Conservation (phyloP, 2,888 invertebrate species). For the Catotricha subobsoleta region DNA sequence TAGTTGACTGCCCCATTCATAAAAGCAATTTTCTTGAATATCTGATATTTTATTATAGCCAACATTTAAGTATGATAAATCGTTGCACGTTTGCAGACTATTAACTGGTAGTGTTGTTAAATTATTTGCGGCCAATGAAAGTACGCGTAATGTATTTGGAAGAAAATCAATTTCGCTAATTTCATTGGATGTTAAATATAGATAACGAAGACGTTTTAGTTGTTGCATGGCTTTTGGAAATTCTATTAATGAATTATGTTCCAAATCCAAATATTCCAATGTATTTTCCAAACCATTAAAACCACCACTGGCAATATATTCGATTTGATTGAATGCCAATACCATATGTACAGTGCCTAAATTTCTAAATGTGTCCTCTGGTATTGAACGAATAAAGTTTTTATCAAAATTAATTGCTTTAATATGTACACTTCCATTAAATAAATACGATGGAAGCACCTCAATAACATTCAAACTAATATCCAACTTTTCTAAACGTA, state of each 20-base stretch:
- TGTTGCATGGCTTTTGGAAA: slow-evolving; percentile 52
- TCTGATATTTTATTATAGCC: slow-evolving; percentile 73
- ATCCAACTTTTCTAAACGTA: slow-evolving; percentile 64
- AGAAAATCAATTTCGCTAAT: slow-evolving; percentile 43
- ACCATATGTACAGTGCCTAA: slow-evolving; percentile 60
- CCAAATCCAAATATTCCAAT: slow-evolving; percentile 65
- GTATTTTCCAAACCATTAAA: slow-evolving; percentile 55
- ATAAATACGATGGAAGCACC: slow-evolving; percentile 42
- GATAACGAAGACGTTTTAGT: slow-evolving; percentile 52
- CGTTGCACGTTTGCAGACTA: slow-evolving; percentile 50
- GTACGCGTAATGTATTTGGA: slow-evolving; percentile 50
- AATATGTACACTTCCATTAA: slow-evolving; percentile 53
- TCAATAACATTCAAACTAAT: slow-evolving; percentile 68
- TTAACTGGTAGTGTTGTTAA: slow-evolving; percentile 52
- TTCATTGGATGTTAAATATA: slow-evolving; percentile 68
- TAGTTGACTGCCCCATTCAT: slow-evolving; percentile 58
- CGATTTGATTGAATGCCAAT: slow-evolving; percentile 58
- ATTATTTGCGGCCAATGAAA: slow-evolving; percentile 67
- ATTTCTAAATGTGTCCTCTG: slow-evolving; percentile 45
- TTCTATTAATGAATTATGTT: slow-evolving; percentile 53
- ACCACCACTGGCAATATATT: slow-evolving; percentile 47
- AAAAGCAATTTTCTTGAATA: slow-evolving; percentile 57
- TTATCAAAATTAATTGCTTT: slow-evolving; percentile 66
- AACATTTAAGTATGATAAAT: slow-evolving; percentile 69
- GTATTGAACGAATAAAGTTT: slow-evolving; percentile 52